Conservation (phyloP, 2,888 invertebrate genomes). For the Catocala sponsa region DNA sequence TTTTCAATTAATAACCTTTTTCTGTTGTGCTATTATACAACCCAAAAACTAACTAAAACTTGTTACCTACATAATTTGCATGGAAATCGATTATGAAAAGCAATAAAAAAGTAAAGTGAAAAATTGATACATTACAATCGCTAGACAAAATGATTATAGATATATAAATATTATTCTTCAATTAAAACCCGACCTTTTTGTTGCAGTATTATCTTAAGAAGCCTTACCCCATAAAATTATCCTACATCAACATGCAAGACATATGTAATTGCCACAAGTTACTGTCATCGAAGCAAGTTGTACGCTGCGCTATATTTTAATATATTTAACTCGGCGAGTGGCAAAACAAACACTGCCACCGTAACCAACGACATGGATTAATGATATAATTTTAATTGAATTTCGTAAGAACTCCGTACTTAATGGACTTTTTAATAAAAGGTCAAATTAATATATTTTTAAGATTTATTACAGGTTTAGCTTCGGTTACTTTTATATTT, state of each 20-base stretch:
- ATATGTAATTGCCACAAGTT: conserved; percentile 32
- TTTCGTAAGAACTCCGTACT: conserved; percentile 27
- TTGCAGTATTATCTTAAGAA: not conserved
- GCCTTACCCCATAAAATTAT: conserved; percentile 21
- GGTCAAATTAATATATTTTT: conserved; percentile 1
- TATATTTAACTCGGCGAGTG: conserved; percentile 45
- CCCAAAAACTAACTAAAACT: too few species aligned
- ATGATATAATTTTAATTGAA: conserved; percentile 59
- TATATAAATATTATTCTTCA: too few species aligned
- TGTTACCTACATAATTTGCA: too few species aligned
- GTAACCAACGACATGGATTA: conserved; percentile 53
- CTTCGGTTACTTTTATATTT: too few species aligned
- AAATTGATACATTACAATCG: too few species aligned
- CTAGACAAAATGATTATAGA: too few species aligned
- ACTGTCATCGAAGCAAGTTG: conserved; percentile 46
- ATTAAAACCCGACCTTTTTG: not conserved
- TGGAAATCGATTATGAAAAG: too few species aligned
- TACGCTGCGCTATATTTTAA: conserved; percentile 43
- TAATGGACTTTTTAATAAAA: conserved; percentile 12
- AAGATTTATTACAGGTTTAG: not conserved
- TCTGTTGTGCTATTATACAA: too few species aligned
- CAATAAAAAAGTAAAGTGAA: too few species aligned
- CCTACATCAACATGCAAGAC: conserved; percentile 31
- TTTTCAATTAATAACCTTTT: too few species aligned
- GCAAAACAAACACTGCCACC: conserved; percentile 42